These are phyloP conservation scores for Cataglyphis livida DNA, from an alignment of 2,888 invertebrate species.

Conservation along the genomic window DNA sequence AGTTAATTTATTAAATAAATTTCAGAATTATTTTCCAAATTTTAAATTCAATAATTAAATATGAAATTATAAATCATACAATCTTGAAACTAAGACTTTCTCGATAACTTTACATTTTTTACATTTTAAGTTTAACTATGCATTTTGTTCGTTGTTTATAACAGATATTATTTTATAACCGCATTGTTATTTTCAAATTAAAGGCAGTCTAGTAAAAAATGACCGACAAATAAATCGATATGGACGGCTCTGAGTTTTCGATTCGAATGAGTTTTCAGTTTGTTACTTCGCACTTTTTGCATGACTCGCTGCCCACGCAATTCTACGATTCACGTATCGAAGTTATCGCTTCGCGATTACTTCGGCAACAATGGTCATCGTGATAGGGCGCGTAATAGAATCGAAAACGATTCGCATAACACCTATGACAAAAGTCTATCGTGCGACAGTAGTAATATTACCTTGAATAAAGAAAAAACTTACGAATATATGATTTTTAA, in stretches of 20 bases:
- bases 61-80: not conserved
- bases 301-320: not conserved
- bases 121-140: not conserved
- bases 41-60: not conserved
- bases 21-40: not conserved
- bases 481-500: not conserved
- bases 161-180: not conserved
- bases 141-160: not conserved
- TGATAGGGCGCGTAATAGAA: slow-evolving; percentile 5
- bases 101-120: not conserved
- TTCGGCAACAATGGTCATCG: slow-evolving; percentile 30
- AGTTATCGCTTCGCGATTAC: slow-evolving; percentile 33
- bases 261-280: slow-evolving; percentile 31
- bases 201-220: slow-evolving; percentile 55
- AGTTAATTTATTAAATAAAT: not conserved
- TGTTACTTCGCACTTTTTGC: slow-evolving; percentile 16
- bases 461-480: slow-evolving; percentile 1
- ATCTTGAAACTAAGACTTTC: not conserved
- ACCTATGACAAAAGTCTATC: slow-evolving; percentile 18
- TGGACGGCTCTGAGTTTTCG: slow-evolving; percentile 42
- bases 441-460: slow-evolving; percentile 21
- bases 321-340: slow-evolving; percentile 29
- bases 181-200: slow-evolving; percentile 62
- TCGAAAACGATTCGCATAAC: slow-evolving; percentile 13
- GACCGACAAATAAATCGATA: slow-evolving; percentile 54